These are phyloP conservation scores for Gymnoscelis rufifasciata DNA, from an alignment of 2,888 invertebrate species.

Conservation along the genomic window DNA sequence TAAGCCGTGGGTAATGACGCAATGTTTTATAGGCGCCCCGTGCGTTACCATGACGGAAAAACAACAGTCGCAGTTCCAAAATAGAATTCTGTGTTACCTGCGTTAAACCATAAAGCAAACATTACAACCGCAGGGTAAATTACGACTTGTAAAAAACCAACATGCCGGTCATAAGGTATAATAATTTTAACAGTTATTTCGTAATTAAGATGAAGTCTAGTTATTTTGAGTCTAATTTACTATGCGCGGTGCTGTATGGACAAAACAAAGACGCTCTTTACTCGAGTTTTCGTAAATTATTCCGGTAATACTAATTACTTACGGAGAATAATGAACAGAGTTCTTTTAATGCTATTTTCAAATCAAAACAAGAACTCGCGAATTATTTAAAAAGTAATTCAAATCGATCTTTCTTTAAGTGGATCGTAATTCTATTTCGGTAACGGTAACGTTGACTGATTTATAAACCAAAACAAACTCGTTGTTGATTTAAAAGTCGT, in stretches of 20 bases:
- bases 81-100: constrained; percentile 71
- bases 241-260: constrained; percentile 37
- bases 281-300: constrained; percentile 8
- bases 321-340: constrained; percentile 17
- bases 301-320: constrained; percentile 20
- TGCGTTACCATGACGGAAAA: constrained; percentile 73
- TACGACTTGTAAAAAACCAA: constrained; percentile 36
- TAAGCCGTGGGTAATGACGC: constrained; percentile 61
- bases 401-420: background rate
- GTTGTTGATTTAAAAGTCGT: background rate
- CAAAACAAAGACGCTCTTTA: constrained; percentile 30
- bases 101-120: constrained; percentile 41
- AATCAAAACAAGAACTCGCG: background rate
- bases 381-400: constrained; percentile 1
- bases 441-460: constrained; percentile 10
- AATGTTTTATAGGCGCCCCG: constrained; percentile 65
- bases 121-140: constrained; percentile 39
- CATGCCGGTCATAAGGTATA: constrained; percentile 27
- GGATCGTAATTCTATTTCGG: constrained; percentile 3
- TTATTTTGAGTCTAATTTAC: constrained; percentile 30
- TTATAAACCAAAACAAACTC: constrained; percentile 12
- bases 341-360: constrained; percentile 13
- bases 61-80: constrained; percentile 62
- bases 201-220: constrained; percentile 8
- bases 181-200: constrained; percentile 22